Evolutionary conservation across 2,113 vertebrate species (phyloP).

Genomic region (Etia nguti): DNA sequence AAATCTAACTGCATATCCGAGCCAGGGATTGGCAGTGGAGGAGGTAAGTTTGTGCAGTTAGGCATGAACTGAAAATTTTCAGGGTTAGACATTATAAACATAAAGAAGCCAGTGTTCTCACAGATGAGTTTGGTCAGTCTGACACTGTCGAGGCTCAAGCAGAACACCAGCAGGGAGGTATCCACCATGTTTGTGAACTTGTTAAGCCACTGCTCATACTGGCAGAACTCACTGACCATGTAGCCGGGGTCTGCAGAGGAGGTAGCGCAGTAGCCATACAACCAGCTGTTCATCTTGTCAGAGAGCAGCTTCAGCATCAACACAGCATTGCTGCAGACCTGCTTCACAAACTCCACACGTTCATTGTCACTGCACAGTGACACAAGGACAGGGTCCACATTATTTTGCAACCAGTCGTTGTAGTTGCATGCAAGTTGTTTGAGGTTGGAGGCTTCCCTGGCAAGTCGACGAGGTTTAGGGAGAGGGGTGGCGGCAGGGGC

Average conservation of each 20-base stretch:
- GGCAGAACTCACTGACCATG: constrained; percentile 63
- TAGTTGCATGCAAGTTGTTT: constrained; percentile 69
- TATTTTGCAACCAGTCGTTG: constrained; percentile 48
- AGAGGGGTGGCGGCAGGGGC: not conserved
- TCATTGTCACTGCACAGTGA: constrained; percentile 71
- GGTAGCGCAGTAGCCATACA: constrained; percentile 68
- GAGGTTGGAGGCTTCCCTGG: constrained; percentile 56
- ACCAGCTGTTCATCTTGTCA: constrained; percentile 65
- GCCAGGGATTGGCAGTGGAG: not conserved
- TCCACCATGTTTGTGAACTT: not conserved
- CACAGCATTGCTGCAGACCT: constrained; percentile 61
- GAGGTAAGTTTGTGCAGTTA: constrained; percentile 49
- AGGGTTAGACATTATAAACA: constrained; percentile 58
- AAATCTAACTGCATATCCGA: not conserved
- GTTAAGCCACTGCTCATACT: constrained; percentile 63
- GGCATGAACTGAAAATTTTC: constrained; percentile 50
- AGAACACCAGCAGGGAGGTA: constrained; percentile 58
- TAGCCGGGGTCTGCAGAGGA: constrained; percentile 28
- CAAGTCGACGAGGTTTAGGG: not conserved
- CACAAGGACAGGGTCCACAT: constrained; percentile 59
- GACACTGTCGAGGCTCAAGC: constrained; percentile 60
- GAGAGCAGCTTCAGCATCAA: constrained; percentile 59
- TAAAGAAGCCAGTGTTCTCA: constrained; percentile 57
- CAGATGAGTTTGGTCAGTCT: constrained; percentile 64
- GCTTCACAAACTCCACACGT: constrained; percentile 45